Evolutionary conservation across 2,888 invertebrate species (phyloP).

Genomic region (Heliconius ethilla): DNA sequence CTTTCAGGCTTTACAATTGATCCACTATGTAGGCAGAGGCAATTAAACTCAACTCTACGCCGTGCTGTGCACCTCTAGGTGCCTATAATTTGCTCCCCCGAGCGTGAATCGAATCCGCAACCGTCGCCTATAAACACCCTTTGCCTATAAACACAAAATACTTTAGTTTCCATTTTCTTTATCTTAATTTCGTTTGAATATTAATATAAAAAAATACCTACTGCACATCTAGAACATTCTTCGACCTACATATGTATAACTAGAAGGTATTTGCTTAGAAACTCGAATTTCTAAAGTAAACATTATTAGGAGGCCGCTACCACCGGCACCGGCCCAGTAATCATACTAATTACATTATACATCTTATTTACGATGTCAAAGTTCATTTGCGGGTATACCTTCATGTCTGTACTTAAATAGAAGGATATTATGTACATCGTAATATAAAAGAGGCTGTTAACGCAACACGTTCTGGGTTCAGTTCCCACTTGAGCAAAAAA

Average conservation of each 20-base stretch:
- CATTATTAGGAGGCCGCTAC: slow-evolving; percentile 1
- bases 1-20: too few species aligned
- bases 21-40: too few species aligned
- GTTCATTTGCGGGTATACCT: neutral
- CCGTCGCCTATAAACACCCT: too few species aligned
- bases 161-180: too few species aligned
- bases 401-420: neutral
- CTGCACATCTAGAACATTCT: too few species aligned
- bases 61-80: too few species aligned
- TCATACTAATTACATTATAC: slow-evolving; percentile 12
- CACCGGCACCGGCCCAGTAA: neutral
- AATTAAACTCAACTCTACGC: too few species aligned
- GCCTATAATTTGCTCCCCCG: too few species aligned
- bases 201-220: too few species aligned
- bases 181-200: too few species aligned
- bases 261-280: neutral
- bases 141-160: too few species aligned
- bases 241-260: neutral
- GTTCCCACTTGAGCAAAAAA: neutral
- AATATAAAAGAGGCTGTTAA: neutral
- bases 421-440: neutral
- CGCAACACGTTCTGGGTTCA: neutral
- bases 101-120: too few species aligned
- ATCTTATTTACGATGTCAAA: slow-evolving; percentile 14
- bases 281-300: slow-evolving; percentile 1